These are phyloP conservation scores for Odontocolon sp. DNA, from an alignment of 2,888 invertebrate species.

Conservation along the genomic window DNA sequence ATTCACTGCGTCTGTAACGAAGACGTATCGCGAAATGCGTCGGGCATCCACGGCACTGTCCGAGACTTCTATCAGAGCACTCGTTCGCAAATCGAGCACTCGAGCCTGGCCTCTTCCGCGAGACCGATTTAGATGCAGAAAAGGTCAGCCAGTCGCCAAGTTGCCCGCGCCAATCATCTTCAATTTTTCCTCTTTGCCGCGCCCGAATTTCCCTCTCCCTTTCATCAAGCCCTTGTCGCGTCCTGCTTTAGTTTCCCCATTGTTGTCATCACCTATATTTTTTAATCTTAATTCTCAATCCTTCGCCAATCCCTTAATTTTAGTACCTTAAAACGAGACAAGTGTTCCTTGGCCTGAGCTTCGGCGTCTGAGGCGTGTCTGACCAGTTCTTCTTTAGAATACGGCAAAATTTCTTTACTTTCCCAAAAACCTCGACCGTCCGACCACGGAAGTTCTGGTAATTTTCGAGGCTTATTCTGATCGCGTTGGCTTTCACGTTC, in stretches of 20 bases:
- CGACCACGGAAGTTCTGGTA: slow-evolving; percentile 86
- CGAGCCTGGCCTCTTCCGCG: slow-evolving; percentile 70
- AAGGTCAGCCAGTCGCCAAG: slow-evolving; percentile 78
- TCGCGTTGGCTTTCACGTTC: slow-evolving; percentile 83
- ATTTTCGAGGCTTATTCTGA: slow-evolving; percentile 76
- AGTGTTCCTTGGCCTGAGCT: slow-evolving; percentile 86
- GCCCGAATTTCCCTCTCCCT: slow-evolving; percentile 16
- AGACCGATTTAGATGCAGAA: slow-evolving; percentile 75
- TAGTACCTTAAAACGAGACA: slow-evolving; percentile 83
- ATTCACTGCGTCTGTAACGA: background rate
- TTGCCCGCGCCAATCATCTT: slow-evolving; percentile 65
- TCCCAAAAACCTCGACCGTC: slow-evolving; percentile 81
- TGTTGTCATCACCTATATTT: slow-evolving; percentile 49
- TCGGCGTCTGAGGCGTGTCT: slow-evolving; percentile 86
- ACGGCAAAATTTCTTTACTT: slow-evolving; percentile 85
- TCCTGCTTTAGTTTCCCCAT: slow-evolving; percentile 61
- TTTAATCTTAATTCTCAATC: slow-evolving; percentile 33
- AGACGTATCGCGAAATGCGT: slow-evolving; percentile 48
- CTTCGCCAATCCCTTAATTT: slow-evolving; percentile 12
- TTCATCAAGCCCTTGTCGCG: slow-evolving; percentile 38
- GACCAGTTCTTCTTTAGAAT: slow-evolving; percentile 86
- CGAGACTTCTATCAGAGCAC: slow-evolving; percentile 53
- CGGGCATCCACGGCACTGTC: slow-evolving; percentile 50
- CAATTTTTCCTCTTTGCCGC: slow-evolving; percentile 58
- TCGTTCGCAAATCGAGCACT: slow-evolving; percentile 62